Evolutionary conservation across 2,113 vertebrate species (phyloP).

Genomic region (Microtus richardsoni): DNA sequence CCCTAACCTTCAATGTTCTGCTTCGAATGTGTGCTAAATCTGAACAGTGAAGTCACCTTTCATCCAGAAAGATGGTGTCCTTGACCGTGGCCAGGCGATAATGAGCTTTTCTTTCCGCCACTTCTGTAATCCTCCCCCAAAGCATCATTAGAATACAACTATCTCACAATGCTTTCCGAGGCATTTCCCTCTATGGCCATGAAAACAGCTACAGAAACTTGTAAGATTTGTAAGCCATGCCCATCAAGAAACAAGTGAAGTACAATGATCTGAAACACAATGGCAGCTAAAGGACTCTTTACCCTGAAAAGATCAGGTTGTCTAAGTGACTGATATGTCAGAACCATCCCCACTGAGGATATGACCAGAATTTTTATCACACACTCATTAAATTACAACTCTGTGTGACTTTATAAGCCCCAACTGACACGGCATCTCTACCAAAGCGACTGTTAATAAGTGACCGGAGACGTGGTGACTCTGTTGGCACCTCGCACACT

Average conservation of each 20-base stretch:
- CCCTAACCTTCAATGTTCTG: constrained; percentile 64
- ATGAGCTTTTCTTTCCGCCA: constrained; percentile 71
- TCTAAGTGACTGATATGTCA: constrained; percentile 81
- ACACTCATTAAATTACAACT: constrained; percentile 85
- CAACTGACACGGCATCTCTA: constrained; percentile 77
- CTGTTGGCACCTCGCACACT: constrained; percentile 44
- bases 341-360: constrained; percentile 70
- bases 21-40: constrained; percentile 69
- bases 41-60: constrained; percentile 73
- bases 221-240: constrained; percentile 29
- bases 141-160: constrained; percentile 67
- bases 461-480: constrained; percentile 42
- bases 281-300: constrained; percentile 69
- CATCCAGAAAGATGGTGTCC: constrained; percentile 66
- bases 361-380: constrained; percentile 86
- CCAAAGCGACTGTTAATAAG: constrained; percentile 77
- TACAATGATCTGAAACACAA: constrained; percentile 67
- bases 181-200: constrained; percentile 38
- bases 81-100: constrained; percentile 69
- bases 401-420: constrained; percentile 80
- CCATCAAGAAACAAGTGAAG: constrained; percentile 68
- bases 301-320: constrained; percentile 79
- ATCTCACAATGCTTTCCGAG: neutral
- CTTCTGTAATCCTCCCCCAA: constrained; percentile 64
- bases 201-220: constrained; percentile 42